Base-by-base conservation (phyloP, 92 coral and sea anemone species). In the Palythoa caribaeorum region DNA sequence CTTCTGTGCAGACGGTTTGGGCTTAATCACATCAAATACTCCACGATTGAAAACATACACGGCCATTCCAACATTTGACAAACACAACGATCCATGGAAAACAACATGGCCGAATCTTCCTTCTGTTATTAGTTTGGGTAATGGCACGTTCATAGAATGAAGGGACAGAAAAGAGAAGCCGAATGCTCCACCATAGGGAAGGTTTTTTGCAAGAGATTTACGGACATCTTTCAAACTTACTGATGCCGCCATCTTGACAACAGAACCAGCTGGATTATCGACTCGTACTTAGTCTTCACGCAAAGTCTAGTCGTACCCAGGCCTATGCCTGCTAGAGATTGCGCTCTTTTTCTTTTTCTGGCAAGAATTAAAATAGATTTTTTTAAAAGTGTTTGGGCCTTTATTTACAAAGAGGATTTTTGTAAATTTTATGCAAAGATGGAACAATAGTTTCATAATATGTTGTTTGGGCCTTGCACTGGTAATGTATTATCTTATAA, bases 161-260 rank as follows among this genome's bases (percentile, higher is more conserved):
- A 96, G 88, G 7, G 98, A 92, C 20, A 97, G 83, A 54, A 93
- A 68, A 20, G 95, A 92, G 88, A 91, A 97, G 80, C 99, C 96
- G 1, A 79, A 86, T 6, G 92, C 92, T 1, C 99, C 99, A 63
- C 93, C 76, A 70, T 97, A 97, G 2, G 98, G 98, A 17, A 94
- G 87, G 85, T 97, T 95, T 89, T 92, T 95, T 88, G 80, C 72
- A 13, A 95, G 74, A 80, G 81, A 66, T 79, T 89, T 86, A 71
- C 89, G 89, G 28, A 90, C 93, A 54, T 95, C 96, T 19, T 79
- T 71, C 4, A 80, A 73, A 63, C 55, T 63, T 70, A 93, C 21
- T 14, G 87, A 36, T 11, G 74, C 77, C 83, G 94, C 94, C 94
- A 91, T 91, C 66, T 91, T 91, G 81, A 35, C 28, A 28, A 28